Evolutionary conservation across 2,888 invertebrate species (phyloP).

Genomic region (Drosophila histrio): DNA sequence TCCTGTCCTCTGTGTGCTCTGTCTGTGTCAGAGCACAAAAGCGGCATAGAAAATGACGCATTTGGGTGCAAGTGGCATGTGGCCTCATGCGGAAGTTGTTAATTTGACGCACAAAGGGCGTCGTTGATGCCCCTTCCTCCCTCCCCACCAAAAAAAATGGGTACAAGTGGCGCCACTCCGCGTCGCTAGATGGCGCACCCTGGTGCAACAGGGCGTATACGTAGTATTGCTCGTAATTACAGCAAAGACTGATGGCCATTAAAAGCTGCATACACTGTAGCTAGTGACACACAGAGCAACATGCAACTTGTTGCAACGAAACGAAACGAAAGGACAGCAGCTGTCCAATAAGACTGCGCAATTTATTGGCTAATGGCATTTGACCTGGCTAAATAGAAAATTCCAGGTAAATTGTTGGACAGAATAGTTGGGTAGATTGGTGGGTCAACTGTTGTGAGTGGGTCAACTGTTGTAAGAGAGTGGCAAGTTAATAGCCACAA

Average conservation of each 20-base stretch:
- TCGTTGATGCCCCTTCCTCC: conserved; percentile 35
- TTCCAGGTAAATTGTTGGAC: background rate
- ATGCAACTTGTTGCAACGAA: conserved; percentile 21
- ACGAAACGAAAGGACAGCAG: background rate
- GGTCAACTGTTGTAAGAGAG: background rate
- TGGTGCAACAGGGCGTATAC: conserved; percentile 63
- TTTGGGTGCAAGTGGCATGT: conserved; percentile 79
- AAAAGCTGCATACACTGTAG: conserved; percentile 36
- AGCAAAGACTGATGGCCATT: conserved; percentile 42
- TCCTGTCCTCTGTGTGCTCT: conserved; percentile 16
- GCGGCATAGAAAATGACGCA: conserved; percentile 75
- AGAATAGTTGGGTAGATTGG: background rate
- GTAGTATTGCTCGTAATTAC: conserved; percentile 70
- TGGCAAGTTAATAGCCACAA: conserved; percentile 31
- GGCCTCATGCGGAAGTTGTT: conserved; percentile 80
- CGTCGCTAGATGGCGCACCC: conserved; percentile 2
- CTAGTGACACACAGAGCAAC: conserved; percentile 4
- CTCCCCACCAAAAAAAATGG: too few relatives aligned
- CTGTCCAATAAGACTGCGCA: conserved; percentile 38
- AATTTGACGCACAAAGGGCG: conserved; percentile 77
- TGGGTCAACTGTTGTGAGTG: background rate
- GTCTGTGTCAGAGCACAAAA: conserved; percentile 48
- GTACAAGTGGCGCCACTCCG: conserved; percentile 65
- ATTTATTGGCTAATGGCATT: conserved; percentile 44
- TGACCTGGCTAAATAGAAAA: conserved; percentile 1